Evolutionary conservation across 2,797 vertebrate species (phyloP).

Genomic region (Sebastes matsubarae): DNA sequence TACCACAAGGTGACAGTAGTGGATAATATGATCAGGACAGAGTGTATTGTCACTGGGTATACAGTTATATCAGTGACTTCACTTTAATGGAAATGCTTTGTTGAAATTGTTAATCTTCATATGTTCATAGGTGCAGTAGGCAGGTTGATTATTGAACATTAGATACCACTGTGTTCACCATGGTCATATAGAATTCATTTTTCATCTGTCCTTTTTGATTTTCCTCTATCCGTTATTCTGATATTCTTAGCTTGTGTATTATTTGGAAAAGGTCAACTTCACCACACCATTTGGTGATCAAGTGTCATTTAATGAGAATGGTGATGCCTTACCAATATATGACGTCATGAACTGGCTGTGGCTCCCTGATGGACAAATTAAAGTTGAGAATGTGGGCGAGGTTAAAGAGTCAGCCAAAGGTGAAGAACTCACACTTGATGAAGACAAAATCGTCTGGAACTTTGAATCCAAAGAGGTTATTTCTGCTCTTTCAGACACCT

Average conservation of each 20-base stretch:
- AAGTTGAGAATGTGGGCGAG: conserved; percentile 64
- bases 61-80: not conserved
- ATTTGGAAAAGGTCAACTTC: conserved; percentile 64
- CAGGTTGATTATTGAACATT: not conserved
- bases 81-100: not conserved
- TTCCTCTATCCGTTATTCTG: not conserved
- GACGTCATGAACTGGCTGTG: conserved; percentile 79
- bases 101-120: no score
- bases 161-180: not conserved
- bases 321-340: conserved; percentile 75
- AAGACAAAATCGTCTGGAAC: no score
- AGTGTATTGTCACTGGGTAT: not conserved
- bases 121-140: no score
- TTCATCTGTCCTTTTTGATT: no score
- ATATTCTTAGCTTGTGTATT: not conserved
- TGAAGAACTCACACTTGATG: no score
- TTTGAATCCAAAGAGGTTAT: no score
- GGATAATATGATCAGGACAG: not conserved
- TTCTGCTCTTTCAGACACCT: not conserved
- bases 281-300: conserved; percentile 75
- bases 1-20: fast-evolving
- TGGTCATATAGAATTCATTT: not conserved
- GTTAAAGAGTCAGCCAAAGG: no score
- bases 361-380: conserved; percentile 58
- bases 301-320: conserved; percentile 80